These are phyloP conservation scores for Shargacucullia verbasci DNA, from an alignment of 2,888 invertebrate genomes.

Conservation along the genomic window DNA sequence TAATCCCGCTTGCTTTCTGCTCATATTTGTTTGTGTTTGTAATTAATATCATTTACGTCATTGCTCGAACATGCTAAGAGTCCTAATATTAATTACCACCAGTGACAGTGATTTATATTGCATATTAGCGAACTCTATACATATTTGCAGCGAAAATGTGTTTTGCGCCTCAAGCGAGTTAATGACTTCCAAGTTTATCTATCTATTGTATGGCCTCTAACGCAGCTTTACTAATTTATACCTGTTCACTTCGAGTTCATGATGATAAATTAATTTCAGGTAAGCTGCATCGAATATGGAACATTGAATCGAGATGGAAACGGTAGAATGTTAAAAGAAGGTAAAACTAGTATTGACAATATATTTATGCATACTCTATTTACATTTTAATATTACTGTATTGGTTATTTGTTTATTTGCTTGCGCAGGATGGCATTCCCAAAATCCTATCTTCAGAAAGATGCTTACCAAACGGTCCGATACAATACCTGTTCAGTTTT, in stretches of 20 bases:
- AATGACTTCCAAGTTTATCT: slow-evolving; percentile 59
- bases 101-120: slow-evolving; percentile 28
- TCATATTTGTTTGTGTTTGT: not conserved
- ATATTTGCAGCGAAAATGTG: slow-evolving; percentile 57
- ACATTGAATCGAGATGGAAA: slow-evolving; percentile 57
- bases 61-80: not conserved
- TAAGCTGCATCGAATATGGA: slow-evolving; percentile 77
- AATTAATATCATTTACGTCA: not conserved
- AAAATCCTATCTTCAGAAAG: slow-evolving; percentile 45
- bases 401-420: slow-evolving; percentile 17
- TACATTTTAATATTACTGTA: not conserved
- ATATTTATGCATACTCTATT: not conserved
- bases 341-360: slow-evolving; percentile 49
- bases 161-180: slow-evolving; percentile 63
- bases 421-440: slow-evolving; percentile 60
- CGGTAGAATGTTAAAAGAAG: slow-evolving; percentile 64
- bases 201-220: slow-evolving; percentile 47
- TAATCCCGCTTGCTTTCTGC: too few relatives aligned
- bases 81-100: not conserved
- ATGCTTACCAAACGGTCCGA: slow-evolving; percentile 45
- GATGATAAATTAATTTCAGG: slow-evolving; percentile 64
- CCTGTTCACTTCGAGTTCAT: slow-evolving; percentile 5
- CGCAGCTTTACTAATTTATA: slow-evolving; percentile 21
- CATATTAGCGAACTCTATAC: slow-evolving; percentile 44
- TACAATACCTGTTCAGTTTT: slow-evolving; percentile 37